These are phyloP conservation scores for Brachionichthys hirsutus DNA, from an alignment of 2,113 vertebrate species.

Conservation along the genomic window DNA sequence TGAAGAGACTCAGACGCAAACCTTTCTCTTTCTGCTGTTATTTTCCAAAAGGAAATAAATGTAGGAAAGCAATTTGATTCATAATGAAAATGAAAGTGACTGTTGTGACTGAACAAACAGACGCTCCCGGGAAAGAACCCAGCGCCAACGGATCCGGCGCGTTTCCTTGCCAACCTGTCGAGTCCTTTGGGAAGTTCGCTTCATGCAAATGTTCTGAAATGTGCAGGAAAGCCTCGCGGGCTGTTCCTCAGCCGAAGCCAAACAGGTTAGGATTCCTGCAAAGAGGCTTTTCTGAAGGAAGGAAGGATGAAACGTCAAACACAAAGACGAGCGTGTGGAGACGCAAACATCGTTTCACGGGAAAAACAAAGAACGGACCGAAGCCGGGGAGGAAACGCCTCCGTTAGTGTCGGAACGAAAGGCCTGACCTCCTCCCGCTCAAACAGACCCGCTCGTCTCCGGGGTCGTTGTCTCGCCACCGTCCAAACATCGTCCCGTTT, in stretches of 20 bases:
- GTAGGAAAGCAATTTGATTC: no score
- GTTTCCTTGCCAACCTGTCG: neutral
- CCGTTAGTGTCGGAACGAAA: no score
- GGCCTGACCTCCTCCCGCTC: no score
- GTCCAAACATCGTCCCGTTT: neutral
- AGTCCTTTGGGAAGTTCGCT: neutral
- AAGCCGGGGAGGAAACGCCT: no score
- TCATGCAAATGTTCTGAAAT: conserved; percentile 4
- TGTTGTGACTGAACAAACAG: neutral
- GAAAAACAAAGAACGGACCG: no score
- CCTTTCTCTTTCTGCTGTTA: no score
- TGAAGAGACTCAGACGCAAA: no score
- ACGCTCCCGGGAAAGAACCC: neutral
- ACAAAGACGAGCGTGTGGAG: neutral
- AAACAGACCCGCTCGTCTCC: neutral
- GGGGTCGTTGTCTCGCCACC: neutral
- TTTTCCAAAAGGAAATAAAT: no score
- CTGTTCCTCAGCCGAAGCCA: neutral
- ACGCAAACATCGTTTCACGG: no score
- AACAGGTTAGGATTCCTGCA: neutral
- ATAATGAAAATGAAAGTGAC: no score
- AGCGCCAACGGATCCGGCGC: neutral
- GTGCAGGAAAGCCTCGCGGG: neutral
- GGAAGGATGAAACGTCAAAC: neutral
- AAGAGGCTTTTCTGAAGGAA: neutral